These are phyloP conservation scores for Sipha flava DNA, from an alignment of 1,140 invertebrate genomes.

Conservation along the genomic window DNA sequence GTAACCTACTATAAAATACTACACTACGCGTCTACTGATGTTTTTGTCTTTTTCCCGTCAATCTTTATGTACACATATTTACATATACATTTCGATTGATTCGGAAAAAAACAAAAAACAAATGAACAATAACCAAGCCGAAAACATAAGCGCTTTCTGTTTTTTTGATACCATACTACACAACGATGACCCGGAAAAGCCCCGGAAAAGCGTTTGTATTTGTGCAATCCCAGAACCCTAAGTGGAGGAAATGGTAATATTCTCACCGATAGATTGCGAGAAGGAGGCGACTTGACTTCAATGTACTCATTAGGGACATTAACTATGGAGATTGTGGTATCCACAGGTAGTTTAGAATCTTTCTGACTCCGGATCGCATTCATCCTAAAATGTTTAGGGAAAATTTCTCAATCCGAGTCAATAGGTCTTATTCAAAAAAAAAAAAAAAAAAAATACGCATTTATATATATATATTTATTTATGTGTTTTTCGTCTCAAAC, in stretches of 20 bases:
- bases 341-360: slow-evolving; percentile 4
- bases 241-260: not conserved
- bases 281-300: not conserved
- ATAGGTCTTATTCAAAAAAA: not conserved
- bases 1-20: not conserved
- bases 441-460: too few relatives aligned
- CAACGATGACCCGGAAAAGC: not conserved
- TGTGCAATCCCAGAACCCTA: not conserved
- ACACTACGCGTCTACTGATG: not conserved
- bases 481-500: too few relatives aligned
- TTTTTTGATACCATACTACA: not conserved
- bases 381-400: slow-evolving; percentile 11
- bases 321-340: slow-evolving; percentile 13
- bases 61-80: too few relatives aligned
- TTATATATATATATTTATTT: too few relatives aligned
- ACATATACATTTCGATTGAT: too few relatives aligned
- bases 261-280: slow-evolving; percentile 20
- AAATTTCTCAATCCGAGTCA: not conserved
- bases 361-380: not conserved
- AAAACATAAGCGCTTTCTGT: not conserved
- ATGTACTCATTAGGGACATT: slow-evolving; percentile 10
- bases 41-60: too few relatives aligned
- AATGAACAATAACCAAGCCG: not conserved
- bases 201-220: not conserved
- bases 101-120: not conserved